Evolutionary conservation across 2,113 vertebrate species (phyloP).

Genomic region (Solenodon paradoxus): DNA sequence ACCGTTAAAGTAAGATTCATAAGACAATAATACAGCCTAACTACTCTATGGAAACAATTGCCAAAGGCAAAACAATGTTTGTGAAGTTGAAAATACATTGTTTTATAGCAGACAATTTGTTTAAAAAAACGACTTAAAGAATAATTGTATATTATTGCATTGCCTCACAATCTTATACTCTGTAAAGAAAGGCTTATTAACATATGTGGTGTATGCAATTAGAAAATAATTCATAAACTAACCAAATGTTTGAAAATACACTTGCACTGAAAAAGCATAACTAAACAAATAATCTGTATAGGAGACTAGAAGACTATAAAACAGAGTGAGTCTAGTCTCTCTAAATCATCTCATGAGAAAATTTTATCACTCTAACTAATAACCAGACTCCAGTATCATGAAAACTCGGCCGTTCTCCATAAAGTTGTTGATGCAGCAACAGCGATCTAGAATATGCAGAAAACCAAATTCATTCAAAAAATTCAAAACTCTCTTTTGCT

Average conservation of each 20-base stretch:
- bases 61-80: background rate
- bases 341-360: background rate
- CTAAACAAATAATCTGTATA: background rate
- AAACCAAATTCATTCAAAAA: background rate
- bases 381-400: background rate
- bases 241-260: background rate
- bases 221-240: background rate
- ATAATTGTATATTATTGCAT: background rate
- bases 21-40: background rate
- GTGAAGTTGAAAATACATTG: background rate
- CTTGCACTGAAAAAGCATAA: background rate
- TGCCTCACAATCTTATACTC: background rate
- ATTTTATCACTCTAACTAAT: background rate
- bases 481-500: background rate
- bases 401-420: background rate
- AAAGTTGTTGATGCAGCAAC: background rate
- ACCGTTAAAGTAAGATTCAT: background rate
- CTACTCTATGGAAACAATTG: background rate
- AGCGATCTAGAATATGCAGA: background rate
- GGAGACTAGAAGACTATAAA: background rate
- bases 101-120: background rate
- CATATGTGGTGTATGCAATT: background rate
- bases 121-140: background rate
- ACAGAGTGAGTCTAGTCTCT: background rate
- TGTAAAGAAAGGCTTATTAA: conserved; percentile 1